Evolutionary conservation across 2,113 vertebrate genomes (phyloP), one percentile per base, ranked within the genome.

Genomic region (Lichenostomus cassidix): DNA sequence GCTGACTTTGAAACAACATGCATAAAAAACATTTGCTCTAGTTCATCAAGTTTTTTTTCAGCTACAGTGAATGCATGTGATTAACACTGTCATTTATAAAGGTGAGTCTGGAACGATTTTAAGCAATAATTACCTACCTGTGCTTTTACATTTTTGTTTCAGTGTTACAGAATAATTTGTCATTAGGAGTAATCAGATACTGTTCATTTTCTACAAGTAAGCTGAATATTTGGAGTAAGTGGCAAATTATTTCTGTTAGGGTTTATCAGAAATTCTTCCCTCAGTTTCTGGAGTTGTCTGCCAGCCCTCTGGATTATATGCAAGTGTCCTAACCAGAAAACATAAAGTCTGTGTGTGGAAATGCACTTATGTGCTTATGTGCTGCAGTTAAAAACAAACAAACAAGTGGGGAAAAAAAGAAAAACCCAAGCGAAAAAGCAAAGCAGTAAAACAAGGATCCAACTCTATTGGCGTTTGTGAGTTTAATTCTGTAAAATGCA

Each of bases 131-230:
- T 92, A 87, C 82, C 64, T 92, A 83, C 33, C 42, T 92, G 42
- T 91, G 67, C 47, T 92, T 96, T 92, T 84, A 64, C 35, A 85
- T 95, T 92, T 94, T 87, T 94, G 39, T 94, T 92, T 95, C 20
- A 63, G 22, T 75, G 53, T 81, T 82, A 44, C 12, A 87, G 81
- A 69, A 81, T 91, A 78, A 70, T 87, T 92, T 91, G n/a, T 62
- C 46, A 77, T 67, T 94, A 87, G 71, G 64, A 90, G 86, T 94
- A 91, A 85, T 60, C 50, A 96, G 35, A 19, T 64, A 41, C 29
- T 60, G 39, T 58, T 91, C 76, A 29, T 81, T 94, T 86, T 94
- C 79, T 80, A 86, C 47, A 86, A 35, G 52, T 39, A 87, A 79
- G 86, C 37, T 77, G 65, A 95, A 90, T 89, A 93, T 68, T 69